Evolutionary conservation across 1,140 invertebrate genomes (phyloP), one percentile per base, ranked within the genome.

Genomic region (Drosophila kanapiae): DNA sequence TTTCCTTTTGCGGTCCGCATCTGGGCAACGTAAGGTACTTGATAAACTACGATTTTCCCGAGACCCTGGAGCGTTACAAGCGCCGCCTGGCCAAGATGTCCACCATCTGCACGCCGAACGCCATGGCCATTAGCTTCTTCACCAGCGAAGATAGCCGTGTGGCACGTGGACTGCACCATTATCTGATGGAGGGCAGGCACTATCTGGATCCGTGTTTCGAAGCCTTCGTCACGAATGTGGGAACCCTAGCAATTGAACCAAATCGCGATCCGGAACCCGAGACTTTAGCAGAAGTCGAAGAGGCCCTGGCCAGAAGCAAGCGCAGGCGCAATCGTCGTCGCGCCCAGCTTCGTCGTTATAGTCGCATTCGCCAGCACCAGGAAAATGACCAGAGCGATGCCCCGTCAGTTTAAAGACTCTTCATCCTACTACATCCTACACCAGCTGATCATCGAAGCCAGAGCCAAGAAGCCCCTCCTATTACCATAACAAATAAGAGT

Each of bases 11-110:
- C 5, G 77, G 71, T 4, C 9, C 77, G 33, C 57, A 82, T 11
- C 10, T 82, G 0, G 14, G 43, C 0, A 18, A 13, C 5, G 49
- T 99, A 1, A 97, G 96, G 70, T 97, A 97, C 92, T 97, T 99
- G 35, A 98, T 99, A 75, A 99, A 99, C 93, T 99, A 97, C 93
- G 98, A 99, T 94, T 94, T 99, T 78, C 98, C 98, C 9, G 11
- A 43, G 7, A 97, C 97, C 62, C 97, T 97, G 51, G 99, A 99
- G 94, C 98, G 99, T 94, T 99, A 99, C 93, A 97, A 99, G 85
- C 98, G 99, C 93, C 96, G 98, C 70, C 99, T 99, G 93, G 98
- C 98, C 18, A 95, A 98, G 85, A 99, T 98, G 51, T 98, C 97
- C 35, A 94, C 98, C 18, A 16, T 33, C 4, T 13, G 8, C 1